These are phyloP conservation scores for Chamaea fasciata DNA, from an alignment of 2,113 vertebrate genomes.

Conservation along the genomic window DNA sequence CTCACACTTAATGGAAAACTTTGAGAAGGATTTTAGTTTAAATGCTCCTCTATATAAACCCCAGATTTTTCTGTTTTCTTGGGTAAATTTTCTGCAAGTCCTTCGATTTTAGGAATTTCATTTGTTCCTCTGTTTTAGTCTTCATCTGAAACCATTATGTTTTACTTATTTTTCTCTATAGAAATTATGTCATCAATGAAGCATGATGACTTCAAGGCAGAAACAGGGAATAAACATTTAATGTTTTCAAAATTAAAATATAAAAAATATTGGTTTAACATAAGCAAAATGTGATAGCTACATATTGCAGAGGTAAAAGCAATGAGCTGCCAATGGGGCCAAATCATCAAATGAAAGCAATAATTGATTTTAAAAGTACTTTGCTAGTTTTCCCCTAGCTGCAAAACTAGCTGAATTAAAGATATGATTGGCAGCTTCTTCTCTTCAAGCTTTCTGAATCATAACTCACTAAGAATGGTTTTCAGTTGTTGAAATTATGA, in stretches of 20 bases:
- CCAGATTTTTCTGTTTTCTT: neutral
- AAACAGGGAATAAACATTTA: neutral
- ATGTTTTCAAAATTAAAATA: neutral
- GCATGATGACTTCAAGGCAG: neutral
- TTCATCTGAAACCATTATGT: neutral
- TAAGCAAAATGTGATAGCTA: neutral
- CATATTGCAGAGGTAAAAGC: neutral
- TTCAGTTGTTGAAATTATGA: neutral
- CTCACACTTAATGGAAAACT: neutral
- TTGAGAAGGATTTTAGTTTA: neutral
- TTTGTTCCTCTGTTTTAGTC: neutral
- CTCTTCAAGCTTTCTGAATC: neutral
- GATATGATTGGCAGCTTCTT: neutral
- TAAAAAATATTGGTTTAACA: neutral
- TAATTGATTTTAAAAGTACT: neutral
- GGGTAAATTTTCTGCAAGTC: neutral
- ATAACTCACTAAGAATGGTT: neutral
- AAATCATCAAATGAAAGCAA: neutral
- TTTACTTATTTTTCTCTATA: neutral
- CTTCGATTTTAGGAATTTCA: neutral
- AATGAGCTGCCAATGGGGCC: neutral
- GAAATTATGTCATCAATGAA: neutral
- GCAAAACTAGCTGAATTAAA: neutral
- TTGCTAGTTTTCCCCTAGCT: neutral
- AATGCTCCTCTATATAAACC: neutral